Conservation (phyloP, 2,797 vertebrate species). For the Bovichtus diacanthus region DNA sequence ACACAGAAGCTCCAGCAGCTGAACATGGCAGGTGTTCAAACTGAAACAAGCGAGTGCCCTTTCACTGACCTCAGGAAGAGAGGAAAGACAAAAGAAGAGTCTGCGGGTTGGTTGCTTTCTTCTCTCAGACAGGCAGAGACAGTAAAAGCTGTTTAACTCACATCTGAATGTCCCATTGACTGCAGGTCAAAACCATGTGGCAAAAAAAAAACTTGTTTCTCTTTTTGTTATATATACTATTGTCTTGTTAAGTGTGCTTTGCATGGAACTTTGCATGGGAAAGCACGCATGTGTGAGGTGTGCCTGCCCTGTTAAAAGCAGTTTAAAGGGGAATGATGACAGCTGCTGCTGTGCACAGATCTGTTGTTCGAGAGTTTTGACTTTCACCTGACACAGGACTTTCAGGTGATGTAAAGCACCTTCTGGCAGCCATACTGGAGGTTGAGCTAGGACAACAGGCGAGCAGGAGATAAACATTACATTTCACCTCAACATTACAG, state of each 20-base stretch:
- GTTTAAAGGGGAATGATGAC: constrained; percentile 24
- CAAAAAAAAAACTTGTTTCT: not conserved
- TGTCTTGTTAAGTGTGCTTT: constrained; percentile 10
- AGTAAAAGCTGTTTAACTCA: constrained; percentile 61
- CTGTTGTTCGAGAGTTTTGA: no score
- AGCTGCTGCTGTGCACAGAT: constrained; percentile 41
- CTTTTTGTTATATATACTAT: not conserved
- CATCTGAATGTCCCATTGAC: constrained; percentile 39
- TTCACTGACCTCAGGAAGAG: constrained; percentile 48
- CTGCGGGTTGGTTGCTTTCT: constrained; percentile 30
- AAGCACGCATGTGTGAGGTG: constrained; percentile 2
- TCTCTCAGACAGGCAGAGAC: constrained; percentile 54
- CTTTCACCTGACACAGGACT: no score
- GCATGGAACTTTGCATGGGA: no score
- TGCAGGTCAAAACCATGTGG: constrained; percentile 39
- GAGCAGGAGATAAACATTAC: not conserved
- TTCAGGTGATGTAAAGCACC: constrained; percentile 18
- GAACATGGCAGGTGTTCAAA: constrained; percentile 66
- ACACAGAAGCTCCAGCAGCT: constrained; percentile 37
- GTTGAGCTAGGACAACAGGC: not conserved
- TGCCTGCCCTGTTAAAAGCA: not conserved
- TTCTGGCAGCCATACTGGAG: constrained; percentile 29
- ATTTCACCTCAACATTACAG: not conserved
- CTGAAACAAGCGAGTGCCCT: constrained; percentile 57
- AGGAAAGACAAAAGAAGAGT: not conserved